Base-by-base conservation (phyloP, 2,113 vertebrate species). In the Myocastor coypus region DNA sequence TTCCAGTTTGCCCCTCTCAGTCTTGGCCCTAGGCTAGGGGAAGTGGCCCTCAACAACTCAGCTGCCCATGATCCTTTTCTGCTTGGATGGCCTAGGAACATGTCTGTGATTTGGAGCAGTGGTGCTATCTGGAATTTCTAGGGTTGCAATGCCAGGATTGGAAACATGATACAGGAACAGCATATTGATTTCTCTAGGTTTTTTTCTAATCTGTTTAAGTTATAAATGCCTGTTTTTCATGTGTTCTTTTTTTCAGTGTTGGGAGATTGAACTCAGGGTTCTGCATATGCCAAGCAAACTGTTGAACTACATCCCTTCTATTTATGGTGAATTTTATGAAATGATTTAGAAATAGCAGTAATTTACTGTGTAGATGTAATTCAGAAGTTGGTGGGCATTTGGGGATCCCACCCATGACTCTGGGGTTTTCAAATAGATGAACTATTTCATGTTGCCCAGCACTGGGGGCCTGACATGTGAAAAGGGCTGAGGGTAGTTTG, bases 371-470 rank as follows among this genome's bases (percentile, higher is more conserved):
- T 52, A 30, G 37, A 95, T 92, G 83, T 87, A 37, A 88, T 55
- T 86, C 73, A 87, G 89, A 40, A 0, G 50, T 63, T 59, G 42
- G 78, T 87, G 68, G 75, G 75, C 73, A 37, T 50, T 75, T 95
- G 52, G 3, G 77, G 69, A 32, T 6, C 16, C 50, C 30, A 68
- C 57, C 28, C 3, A 17, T 52, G 28, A 61, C 52, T 1, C 34
- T 7, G 95, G 95, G 75, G 78, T 95, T 97, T 97, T 59, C 19
- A 8, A 88, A 87, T 40, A 40, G 87, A 95, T 52, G 97, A 5
- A 94, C 94, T 50, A 42, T 93, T 96, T 97, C 87, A 83, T n/a
- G 9, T 24, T 95, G 46, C 63, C 95, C 83, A 14, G 30, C 32
- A 3, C 84, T 93, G 9, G 0, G 52, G 92, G 10, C 34, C 69